phyloP scores from a whole-genome alignment of 2,888 invertebrate genomes.

The Drosophila fungiperda region DNA sequence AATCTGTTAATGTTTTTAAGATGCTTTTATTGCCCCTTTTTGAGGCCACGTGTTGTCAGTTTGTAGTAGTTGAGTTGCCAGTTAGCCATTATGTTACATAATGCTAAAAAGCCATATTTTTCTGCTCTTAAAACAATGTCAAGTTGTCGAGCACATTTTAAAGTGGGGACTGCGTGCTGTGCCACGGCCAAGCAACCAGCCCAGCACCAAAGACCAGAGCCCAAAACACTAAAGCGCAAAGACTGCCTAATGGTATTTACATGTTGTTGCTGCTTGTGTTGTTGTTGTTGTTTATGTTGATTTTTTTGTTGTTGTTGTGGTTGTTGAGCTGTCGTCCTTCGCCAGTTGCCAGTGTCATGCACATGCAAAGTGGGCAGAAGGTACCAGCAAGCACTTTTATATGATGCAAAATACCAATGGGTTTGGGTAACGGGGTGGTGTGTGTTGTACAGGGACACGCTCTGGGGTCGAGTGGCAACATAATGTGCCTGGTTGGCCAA shows the following conservation, averaged over 20 bases:
- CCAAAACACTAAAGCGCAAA: slow-evolving; percentile 27
- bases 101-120: slow-evolving; percentile 73
- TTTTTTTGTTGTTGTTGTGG: slow-evolving; percentile 21
- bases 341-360: slow-evolving; percentile 59
- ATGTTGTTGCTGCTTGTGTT: slow-evolving; percentile 65
- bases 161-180: slow-evolving; percentile 53
- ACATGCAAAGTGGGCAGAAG: slow-evolving; percentile 38
- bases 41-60: slow-evolving; percentile 38
- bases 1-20: slow-evolving; percentile 30
- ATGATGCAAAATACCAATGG: slow-evolving; percentile 65
- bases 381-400: slow-evolving; percentile 51
- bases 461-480: slow-evolving; percentile 54
- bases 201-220: slow-evolving; percentile 11
- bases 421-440: neutral
- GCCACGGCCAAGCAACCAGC: slow-evolving; percentile 45
- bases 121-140: slow-evolving; percentile 79
- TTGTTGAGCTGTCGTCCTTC: slow-evolving; percentile 33
- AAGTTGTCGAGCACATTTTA: slow-evolving; percentile 73
- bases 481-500: slow-evolving; percentile 44
- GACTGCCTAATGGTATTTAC: slow-evolving; percentile 72
- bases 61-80: slow-evolving; percentile 23
- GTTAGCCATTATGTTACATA: slow-evolving; percentile 41
- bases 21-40: slow-evolving; percentile 41
- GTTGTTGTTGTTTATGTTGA: slow-evolving; percentile 51
- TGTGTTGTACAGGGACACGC: slow-evolving; percentile 17